phyloP scores from a whole-genome alignment of 1,140 invertebrate species.

The Drosophila mauritiana region DNA sequence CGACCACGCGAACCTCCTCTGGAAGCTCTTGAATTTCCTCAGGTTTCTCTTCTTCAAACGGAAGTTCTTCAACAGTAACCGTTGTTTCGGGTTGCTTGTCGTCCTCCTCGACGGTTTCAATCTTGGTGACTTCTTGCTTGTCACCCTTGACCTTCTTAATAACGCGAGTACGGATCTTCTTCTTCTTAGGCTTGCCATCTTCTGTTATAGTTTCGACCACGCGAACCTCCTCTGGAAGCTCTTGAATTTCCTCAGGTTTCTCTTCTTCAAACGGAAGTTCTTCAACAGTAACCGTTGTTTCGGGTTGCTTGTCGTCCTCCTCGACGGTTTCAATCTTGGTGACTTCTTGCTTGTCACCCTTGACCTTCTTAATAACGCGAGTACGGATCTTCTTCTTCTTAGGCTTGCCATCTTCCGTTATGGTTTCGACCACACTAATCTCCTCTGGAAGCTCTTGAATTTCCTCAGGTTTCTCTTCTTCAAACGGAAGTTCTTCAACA shows the following conservation, averaged over 20 bases:
- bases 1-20: constrained; percentile 1
- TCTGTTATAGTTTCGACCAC: neutral
- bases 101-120: constrained; percentile 8
- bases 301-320: neutral
- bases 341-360: constrained; percentile 4
- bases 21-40: constrained; percentile 9
- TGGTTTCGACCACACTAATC: constrained; percentile 1
- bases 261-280: neutral
- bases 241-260: neutral
- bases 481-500: neutral
- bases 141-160: constrained; percentile 11
- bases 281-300: neutral
- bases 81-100: constrained; percentile 1
- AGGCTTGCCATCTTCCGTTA: constrained; percentile 3
- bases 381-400: constrained; percentile 12
- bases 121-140: constrained; percentile 3
- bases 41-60: neutral
- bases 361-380: constrained; percentile 3
- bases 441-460: constrained; percentile 3
- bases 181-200: constrained; percentile 7
- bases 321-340: constrained; percentile 9
- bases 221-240: neutral
- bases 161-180: constrained; percentile 3
- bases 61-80: neutral
- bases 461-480: neutral